phyloP scores from a whole-genome alignment of 2,797 vertebrate species.

The Eleutherodactylus coqui region DNA sequence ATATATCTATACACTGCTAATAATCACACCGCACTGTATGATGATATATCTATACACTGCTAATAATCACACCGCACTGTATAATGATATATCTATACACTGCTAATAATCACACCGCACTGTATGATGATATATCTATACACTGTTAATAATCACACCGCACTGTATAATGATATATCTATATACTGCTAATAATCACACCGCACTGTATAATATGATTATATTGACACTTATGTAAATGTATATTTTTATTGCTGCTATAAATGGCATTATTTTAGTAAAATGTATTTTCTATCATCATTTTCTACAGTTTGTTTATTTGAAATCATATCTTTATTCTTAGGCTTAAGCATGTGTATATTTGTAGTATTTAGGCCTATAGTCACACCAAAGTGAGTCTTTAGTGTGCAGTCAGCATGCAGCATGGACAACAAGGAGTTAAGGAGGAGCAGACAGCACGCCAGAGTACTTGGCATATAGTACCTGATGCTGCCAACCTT shows the following conservation, averaged over 20 bases:
- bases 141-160: too few relatives aligned
- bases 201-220: too few relatives aligned
- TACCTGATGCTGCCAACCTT: slow-evolving; percentile 64
- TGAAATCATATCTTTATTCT: background rate
- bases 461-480: slow-evolving; percentile 61
- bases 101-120: too few relatives aligned
- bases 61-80: too few relatives aligned
- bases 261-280: background rate
- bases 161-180: too few relatives aligned
- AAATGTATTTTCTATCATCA: background rate
- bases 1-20: too few relatives aligned
- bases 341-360: background rate
- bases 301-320: background rate
- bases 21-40: too few relatives aligned
- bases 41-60: too few relatives aligned
- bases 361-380: background rate
- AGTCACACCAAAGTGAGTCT: background rate
- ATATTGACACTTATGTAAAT: too few relatives aligned
- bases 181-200: too few relatives aligned
- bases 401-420: background rate
- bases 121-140: too few relatives aligned
- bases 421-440: slow-evolving; percentile 46
- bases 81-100: too few relatives aligned
- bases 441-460: slow-evolving; percentile 55
- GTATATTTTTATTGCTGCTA: background rate